These are phyloP conservation scores for Leptatherina wallacei DNA, from an alignment of 2,797 vertebrate genomes.

Conservation along the genomic window DNA sequence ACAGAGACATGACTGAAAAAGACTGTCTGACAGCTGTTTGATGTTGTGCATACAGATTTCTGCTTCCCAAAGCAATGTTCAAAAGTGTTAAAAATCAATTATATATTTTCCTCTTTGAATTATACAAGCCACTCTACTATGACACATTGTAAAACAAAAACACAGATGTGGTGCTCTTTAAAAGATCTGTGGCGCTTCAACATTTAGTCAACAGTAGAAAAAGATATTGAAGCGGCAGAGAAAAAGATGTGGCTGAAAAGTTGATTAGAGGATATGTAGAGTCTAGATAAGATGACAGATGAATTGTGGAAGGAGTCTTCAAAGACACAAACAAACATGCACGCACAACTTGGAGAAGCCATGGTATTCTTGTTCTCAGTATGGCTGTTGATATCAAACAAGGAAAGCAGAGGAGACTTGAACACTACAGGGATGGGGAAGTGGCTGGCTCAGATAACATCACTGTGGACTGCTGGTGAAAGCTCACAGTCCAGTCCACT, in stretches of 20 bases:
- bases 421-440: conserved; percentile 38
- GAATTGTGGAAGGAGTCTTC: conserved; percentile 48
- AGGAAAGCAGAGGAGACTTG: conserved; percentile 41
- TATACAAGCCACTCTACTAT: conserved; percentile 20
- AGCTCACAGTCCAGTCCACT: conserved; percentile 17
- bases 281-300: conserved; percentile 70
- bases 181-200: conserved; percentile 29
- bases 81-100: conserved; percentile 52
- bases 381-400: conserved; percentile 50
- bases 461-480: conserved; percentile 37
- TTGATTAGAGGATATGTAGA: conserved; percentile 62
- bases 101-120: conserved; percentile 41
- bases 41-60: conserved; percentile 26
- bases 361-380: conserved; percentile 37
- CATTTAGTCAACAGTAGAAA: conserved; percentile 49
- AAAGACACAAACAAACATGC: conserved; percentile 12
- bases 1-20: not conserved
- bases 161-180: conserved; percentile 7
- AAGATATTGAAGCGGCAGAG: conserved; percentile 31
- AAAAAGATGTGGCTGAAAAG: conserved; percentile 38
- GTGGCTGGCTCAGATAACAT: conserved; percentile 39
- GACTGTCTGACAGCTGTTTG: not conserved
- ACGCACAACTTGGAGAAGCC: conserved; percentile 29
- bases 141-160: conserved; percentile 3
- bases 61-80: conserved; percentile 34